Percentiles rank a stretch among this genome's conserved stretches.
Conservation (phyloP, 2,888 invertebrate genomes). For the Deladenus siricidicola region DNA sequence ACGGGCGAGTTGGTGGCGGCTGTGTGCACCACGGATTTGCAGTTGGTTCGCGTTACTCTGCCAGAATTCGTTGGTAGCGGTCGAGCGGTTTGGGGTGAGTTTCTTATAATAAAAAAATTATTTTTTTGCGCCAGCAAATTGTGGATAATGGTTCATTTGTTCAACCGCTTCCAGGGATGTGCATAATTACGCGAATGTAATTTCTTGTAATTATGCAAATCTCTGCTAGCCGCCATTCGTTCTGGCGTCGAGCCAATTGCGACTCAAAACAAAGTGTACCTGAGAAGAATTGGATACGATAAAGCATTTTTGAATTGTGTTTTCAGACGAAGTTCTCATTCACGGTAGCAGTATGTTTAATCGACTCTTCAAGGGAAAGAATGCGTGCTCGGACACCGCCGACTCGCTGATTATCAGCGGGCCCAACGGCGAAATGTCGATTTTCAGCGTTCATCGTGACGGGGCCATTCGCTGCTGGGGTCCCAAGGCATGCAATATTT, state of each 20-base stretch:
- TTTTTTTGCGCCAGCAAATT: no score
- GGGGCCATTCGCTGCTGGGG: slow-evolving; percentile 4
- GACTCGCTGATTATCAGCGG: slow-evolving; percentile 11
- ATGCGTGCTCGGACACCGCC: slow-evolving; percentile 9
- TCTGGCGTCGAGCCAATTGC: background rate
- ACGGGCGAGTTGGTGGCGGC: slow-evolving; percentile 1
- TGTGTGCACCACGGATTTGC: slow-evolving; percentile 33
- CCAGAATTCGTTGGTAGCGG: slow-evolving; percentile 4
- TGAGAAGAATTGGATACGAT: background rate
- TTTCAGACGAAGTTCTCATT: slow-evolving; percentile 13
- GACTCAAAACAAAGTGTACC: background rate
- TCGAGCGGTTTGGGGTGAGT: background rate
- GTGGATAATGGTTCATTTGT: no score
- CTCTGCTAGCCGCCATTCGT: background rate
- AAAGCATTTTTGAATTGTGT: background rate
- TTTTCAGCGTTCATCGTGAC: slow-evolving; percentile 8
- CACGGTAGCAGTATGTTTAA: slow-evolving; percentile 12
- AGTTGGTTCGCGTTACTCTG: slow-evolving; percentile 28
- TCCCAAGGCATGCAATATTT: background rate
- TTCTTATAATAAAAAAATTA: no score
- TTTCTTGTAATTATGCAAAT: no score
- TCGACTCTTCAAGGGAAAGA: slow-evolving; percentile 14
- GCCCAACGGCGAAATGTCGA: background rate
- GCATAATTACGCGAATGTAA: no score
- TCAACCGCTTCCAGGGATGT: no score